These are phyloP conservation scores for Phodopus roborovskii DNA, from an alignment of 2,113 vertebrate species.

Conservation along the genomic window DNA sequence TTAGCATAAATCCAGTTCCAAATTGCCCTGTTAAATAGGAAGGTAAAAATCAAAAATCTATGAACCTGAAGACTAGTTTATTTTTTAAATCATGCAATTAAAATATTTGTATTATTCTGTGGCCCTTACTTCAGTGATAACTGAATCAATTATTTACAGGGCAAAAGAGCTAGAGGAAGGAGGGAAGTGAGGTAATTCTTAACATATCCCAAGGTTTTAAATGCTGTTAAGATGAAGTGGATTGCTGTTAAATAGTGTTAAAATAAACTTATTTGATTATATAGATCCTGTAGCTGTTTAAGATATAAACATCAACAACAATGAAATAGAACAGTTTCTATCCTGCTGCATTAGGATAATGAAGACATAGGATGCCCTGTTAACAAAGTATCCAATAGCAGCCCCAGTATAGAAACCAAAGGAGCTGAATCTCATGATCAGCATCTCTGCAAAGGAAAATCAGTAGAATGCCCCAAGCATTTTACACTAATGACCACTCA, in stretches of 20 bases:
- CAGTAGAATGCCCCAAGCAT: not conserved
- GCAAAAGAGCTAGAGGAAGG: not conserved
- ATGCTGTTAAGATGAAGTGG: not conserved
- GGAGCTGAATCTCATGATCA: not conserved
- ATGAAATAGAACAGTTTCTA: not conserved
- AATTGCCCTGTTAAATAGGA: not conserved
- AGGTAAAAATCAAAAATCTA: not conserved
- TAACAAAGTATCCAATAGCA: not conserved
- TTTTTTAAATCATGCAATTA: not conserved
- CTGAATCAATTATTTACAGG: not conserved
- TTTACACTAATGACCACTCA: conserved; percentile 10
- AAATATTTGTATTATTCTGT: not conserved
- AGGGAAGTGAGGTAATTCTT: not conserved
- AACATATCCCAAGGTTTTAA: not conserved
- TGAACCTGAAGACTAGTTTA: not conserved
- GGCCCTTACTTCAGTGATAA: not conserved
- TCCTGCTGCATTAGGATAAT: not conserved
- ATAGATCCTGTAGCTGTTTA: not conserved
- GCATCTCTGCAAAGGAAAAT: not conserved
- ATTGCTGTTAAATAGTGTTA: not conserved
- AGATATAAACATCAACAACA: not conserved
- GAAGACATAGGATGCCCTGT: not conserved
- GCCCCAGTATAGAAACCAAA: not conserved
- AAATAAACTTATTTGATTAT: not conserved
- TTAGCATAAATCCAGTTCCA: not conserved